phyloP scores from a whole-genome alignment of 2,113 vertebrate genomes.

The Brachionichthys hirsutus region DNA sequence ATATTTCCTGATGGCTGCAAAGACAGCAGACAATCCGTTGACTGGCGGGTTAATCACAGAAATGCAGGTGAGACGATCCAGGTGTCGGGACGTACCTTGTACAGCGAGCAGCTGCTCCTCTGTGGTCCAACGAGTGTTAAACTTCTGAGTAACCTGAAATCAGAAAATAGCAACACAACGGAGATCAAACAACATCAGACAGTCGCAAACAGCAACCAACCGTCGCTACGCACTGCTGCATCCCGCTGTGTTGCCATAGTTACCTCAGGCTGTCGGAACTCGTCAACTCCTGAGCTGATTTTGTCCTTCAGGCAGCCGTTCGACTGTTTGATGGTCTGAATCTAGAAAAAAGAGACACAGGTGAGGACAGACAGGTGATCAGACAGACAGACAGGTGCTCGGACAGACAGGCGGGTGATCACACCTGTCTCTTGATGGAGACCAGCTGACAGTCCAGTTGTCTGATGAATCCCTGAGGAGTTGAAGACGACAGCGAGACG shows the following conservation, averaged over 20 bases:
- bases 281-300: constrained; percentile 87
- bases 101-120: constrained; percentile 97
- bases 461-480: constrained; percentile 85
- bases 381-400: neutral
- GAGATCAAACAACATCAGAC: neutral
- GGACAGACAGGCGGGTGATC: neutral
- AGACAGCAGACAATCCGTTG: constrained; percentile 11
- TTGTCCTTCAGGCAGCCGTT: constrained; percentile 92
- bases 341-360: constrained; percentile 70
- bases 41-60: neutral
- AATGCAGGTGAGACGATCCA: neutral
- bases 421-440: constrained; percentile 93
- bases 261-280: constrained; percentile 90
- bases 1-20: constrained; percentile 93
- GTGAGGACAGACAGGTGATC: neutral
- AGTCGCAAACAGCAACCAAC: neutral
- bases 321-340: constrained; percentile 95
- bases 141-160: constrained; percentile 86
- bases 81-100: constrained; percentile 81
- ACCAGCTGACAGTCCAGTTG: constrained; percentile 92
- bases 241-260: constrained; percentile 6
- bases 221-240: neutral
- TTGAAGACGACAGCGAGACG: constrained; percentile 85
- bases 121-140: constrained; percentile 95
- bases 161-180: neutral